Conservation (phyloP, 2,888 invertebrate genomes). For the Melanostoma scalare region DNA sequence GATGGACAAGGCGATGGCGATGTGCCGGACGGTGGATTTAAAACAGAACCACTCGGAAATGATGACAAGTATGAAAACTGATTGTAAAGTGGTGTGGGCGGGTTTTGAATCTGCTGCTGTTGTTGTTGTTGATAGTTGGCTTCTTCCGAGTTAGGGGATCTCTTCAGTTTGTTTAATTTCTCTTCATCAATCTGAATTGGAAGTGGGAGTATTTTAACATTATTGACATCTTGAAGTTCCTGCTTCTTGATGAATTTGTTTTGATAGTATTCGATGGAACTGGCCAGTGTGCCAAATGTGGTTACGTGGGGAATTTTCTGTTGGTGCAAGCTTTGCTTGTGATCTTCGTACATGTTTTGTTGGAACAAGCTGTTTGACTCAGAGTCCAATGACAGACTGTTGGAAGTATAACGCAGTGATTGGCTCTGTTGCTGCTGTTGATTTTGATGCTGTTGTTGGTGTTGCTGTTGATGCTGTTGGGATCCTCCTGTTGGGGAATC, state of each 20-base stretch:
- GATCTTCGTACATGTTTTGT: conserved; percentile 79
- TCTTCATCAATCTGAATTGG: conserved; percentile 60
- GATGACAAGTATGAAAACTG: conserved; percentile 81
- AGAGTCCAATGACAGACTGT: conserved; percentile 68
- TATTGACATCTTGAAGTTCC: conserved; percentile 80
- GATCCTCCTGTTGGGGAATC: conserved; percentile 39
- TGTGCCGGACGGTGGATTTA: conserved; percentile 74
- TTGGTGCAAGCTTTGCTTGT: conserved; percentile 66
- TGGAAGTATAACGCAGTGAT: conserved; percentile 74
- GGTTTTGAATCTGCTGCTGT: conserved; percentile 79
- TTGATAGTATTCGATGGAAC: conserved; percentile 81
- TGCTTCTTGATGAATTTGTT: conserved; percentile 81
- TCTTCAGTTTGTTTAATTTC: conserved; percentile 50
- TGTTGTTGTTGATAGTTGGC: conserved; percentile 72
- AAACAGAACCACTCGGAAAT: conserved; percentile 77
- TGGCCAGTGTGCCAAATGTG: conserved; percentile 79
- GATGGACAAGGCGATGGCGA: conserved; percentile 74
- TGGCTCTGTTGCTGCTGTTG: conserved; percentile 75
- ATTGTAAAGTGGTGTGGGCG: conserved; percentile 79
- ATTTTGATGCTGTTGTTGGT: conserved; percentile 74
- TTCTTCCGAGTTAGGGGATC: conserved; percentile 61
- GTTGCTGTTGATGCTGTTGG: conserved; percentile 57
- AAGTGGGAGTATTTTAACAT: conserved; percentile 57
- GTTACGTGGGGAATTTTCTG: conserved; percentile 77
- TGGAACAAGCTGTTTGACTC: conserved; percentile 80